phyloP scores from a whole-genome alignment of 2,797 vertebrate genomes.

The Phalloptychus januarius region DNA sequence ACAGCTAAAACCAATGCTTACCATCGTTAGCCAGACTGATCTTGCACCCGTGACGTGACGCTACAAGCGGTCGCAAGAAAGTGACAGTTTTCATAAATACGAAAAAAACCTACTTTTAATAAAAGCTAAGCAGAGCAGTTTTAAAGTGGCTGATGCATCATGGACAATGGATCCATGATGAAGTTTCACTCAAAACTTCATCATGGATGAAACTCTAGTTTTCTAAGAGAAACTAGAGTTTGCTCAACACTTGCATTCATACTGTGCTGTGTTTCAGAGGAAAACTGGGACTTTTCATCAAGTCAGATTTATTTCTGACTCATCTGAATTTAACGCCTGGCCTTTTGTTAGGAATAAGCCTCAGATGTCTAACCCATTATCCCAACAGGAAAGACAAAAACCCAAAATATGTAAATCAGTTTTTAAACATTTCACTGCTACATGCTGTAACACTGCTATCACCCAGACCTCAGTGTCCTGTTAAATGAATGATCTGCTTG shows the following conservation, averaged over 20 bases:
- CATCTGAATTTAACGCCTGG: neutral
- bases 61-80: no score
- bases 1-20: no score
- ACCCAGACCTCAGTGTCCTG: conserved; percentile 19
- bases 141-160: neutral
- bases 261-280: neutral
- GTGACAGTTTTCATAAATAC: no score
- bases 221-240: neutral
- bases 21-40: no score
- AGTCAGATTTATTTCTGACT: neutral
- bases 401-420: conserved; percentile 26
- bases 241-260: neutral
- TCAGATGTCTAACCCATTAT: conserved; percentile 14
- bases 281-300: neutral
- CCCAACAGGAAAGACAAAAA: conserved; percentile 21
- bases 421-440: conserved; percentile 17
- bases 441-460: conserved; percentile 29
- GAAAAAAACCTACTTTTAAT: no score
- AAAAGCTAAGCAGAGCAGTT: no score
- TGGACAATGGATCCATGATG: neutral
- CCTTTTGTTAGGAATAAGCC: conserved; percentile 5
- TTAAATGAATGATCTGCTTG: conserved; percentile 22
- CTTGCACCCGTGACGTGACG: no score
- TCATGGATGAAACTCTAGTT: no score
- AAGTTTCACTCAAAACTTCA: neutral